These are phyloP conservation scores for Nyctibius bracteatus DNA, from an alignment of 2,113 vertebrate genomes.

Conservation along the genomic window DNA sequence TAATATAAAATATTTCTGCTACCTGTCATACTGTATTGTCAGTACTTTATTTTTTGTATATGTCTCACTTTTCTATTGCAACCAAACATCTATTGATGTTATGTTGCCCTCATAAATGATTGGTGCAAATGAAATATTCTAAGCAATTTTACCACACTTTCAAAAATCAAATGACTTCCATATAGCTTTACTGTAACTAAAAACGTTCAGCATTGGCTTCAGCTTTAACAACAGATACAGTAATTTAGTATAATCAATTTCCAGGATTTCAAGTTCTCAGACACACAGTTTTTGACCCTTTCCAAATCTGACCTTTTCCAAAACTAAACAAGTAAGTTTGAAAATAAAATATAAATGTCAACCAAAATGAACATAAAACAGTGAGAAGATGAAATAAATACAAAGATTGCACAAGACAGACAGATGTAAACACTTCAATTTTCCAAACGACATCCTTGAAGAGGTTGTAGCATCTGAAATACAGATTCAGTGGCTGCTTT, in stretches of 20 bases:
- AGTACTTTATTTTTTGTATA: not conserved
- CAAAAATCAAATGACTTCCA: slow-evolving; percentile 56
- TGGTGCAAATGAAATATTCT: slow-evolving; percentile 34
- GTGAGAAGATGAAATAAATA: slow-evolving; percentile 92
- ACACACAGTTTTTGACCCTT: slow-evolving; percentile 65
- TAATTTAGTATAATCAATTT: slow-evolving; percentile 43
- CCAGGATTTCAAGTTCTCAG: slow-evolving; percentile 67
- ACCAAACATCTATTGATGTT: slow-evolving; percentile 28
- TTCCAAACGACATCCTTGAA: slow-evolving; percentile 64
- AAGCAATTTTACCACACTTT: slow-evolving; percentile 24
- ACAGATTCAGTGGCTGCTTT: slow-evolving; percentile 57
- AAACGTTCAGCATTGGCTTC: slow-evolving; percentile 53
- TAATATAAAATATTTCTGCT: slow-evolving; percentile 47
- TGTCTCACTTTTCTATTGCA: slow-evolving; percentile 14
- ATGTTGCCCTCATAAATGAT: not conserved
- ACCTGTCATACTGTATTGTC: slow-evolving; percentile 37
- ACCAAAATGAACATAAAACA: slow-evolving; percentile 75
- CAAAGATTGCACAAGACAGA: slow-evolving; percentile 87
- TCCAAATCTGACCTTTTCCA: slow-evolving; percentile 29
- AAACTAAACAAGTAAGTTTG: slow-evolving; percentile 69
- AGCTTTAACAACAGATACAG: slow-evolving; percentile 9
- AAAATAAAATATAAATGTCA: slow-evolving; percentile 76
- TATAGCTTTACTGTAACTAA: slow-evolving; percentile 32
- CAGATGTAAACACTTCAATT: slow-evolving; percentile 82
- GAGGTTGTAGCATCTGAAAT: slow-evolving; percentile 65